These are phyloP conservation scores for Drosophila pallidifrons DNA, from an alignment of 1,140 invertebrate species.

Conservation along the genomic window DNA sequence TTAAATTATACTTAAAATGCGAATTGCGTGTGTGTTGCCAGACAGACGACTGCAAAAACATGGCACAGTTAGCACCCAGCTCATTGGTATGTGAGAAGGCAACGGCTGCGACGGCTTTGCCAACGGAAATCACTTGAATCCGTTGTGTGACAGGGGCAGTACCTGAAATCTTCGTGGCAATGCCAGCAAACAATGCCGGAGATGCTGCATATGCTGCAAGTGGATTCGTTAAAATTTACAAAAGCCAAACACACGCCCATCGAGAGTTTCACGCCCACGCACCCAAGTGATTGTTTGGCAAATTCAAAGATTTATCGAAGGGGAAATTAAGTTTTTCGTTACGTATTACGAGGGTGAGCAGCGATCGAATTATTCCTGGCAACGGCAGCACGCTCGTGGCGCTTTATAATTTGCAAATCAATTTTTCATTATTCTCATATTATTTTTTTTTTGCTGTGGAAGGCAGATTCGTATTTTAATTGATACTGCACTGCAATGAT, in stretches of 20 bases:
- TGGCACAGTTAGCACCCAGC: constrained; percentile 26
- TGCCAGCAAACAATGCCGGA: constrained; percentile 16
- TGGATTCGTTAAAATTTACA: constrained; percentile 27
- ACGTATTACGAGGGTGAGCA: neutral
- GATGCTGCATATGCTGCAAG: constrained; percentile 34
- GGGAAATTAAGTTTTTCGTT: constrained; percentile 39
- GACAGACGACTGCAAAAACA: constrained; percentile 24
- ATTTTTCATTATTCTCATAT: constrained; percentile 16
- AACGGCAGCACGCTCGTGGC: neutral
- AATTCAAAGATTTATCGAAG: constrained; percentile 47
- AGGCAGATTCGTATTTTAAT: constrained; percentile 36
- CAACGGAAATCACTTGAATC: constrained; percentile 70
- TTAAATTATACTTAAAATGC: constrained; percentile 68
- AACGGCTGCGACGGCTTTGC: constrained; percentile 44
- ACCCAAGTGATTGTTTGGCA: constrained; percentile 37
- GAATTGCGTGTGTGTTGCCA: constrained; percentile 48
- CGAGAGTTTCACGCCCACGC: neutral
- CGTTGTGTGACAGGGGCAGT: constrained; percentile 38
- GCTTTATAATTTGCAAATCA: constrained; percentile 33
- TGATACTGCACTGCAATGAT: constrained; percentile 39
- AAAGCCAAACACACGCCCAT: constrained; percentile 15
- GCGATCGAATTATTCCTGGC: constrained; percentile 8
- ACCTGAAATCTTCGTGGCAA: constrained; percentile 47
- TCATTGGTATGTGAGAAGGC: constrained; percentile 67
- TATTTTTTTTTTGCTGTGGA: constrained; percentile 1